phyloP scores from a whole-genome alignment of 35 echinoderm and acorn worm species.

The Apostichopus parvimensis region DNA sequence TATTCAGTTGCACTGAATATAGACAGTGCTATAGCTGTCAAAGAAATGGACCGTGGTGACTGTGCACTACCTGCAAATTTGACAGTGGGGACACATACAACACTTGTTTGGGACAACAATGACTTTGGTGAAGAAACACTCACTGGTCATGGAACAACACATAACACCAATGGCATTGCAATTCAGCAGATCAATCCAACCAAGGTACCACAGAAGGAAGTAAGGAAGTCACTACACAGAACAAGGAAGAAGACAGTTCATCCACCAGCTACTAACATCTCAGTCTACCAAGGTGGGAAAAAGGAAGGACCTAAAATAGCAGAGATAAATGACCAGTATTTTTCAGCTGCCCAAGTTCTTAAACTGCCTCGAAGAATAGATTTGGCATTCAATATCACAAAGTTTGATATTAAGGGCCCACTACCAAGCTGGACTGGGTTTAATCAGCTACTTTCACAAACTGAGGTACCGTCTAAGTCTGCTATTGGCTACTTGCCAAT shows the following conservation, averaged over 20 bases:
- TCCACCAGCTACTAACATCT: slow-evolving; percentile 2
- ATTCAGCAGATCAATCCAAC: slow-evolving; percentile 28
- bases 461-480: slow-evolving; percentile 31
- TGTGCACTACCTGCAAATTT: slow-evolving; percentile 3
- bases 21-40: slow-evolving; percentile 8
- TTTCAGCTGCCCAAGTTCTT: background rate
- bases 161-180: slow-evolving; percentile 52
- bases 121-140: slow-evolving; percentile 70
- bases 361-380: background rate
- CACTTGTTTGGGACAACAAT: background rate
- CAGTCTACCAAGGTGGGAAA: slow-evolving; percentile 17
- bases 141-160: slow-evolving; percentile 63
- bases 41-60: slow-evolving; percentile 15
- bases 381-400: slow-evolving; percentile 32
- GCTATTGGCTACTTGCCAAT: slow-evolving; percentile 62
- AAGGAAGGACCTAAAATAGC: slow-evolving; percentile 2
- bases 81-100: background rate
- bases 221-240: background rate
- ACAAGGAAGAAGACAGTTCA: slow-evolving; percentile 20
- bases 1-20: slow-evolving; percentile 38
- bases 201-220: background rate
- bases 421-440: slow-evolving; percentile 67
- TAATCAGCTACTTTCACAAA: slow-evolving; percentile 43
- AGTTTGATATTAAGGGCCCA: slow-evolving; percentile 4
- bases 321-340: background rate